Conservation (phyloP, 2,113 vertebrate species). For the Choloepus hoffmanni region DNA sequence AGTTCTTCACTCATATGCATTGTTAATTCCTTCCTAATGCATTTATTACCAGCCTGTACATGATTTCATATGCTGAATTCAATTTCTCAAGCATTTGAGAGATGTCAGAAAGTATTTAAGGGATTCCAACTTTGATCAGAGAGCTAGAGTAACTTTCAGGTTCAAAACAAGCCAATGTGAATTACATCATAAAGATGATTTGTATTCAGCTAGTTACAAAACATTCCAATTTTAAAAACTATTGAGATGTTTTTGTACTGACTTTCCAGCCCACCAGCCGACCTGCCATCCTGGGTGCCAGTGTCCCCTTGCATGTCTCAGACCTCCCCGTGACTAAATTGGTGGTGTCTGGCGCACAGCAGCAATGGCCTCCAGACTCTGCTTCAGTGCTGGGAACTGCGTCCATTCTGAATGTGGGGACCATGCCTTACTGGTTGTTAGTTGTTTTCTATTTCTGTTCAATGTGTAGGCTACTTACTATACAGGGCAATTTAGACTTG, state of each 20-base stretch:
- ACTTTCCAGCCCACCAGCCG: not conserved
- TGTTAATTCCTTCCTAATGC: not conserved
- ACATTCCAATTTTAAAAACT: not conserved
- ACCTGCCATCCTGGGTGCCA: not conserved
- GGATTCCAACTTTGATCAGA: slow-evolving; percentile 13
- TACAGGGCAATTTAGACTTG: not conserved
- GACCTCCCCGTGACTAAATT: not conserved
- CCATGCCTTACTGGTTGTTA: not conserved
- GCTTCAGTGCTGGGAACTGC: not conserved
- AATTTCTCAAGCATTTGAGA: not conserved
- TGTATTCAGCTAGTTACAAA: not conserved
- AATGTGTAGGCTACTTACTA: not conserved
- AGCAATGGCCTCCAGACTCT: not conserved
- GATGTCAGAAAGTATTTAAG: not conserved
- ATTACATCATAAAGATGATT: not conserved
- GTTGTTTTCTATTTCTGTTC: not conserved
- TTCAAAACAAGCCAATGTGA: not conserved
- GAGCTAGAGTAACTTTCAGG: not conserved
- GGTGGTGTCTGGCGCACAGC: too few relatives aligned
- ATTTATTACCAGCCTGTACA: not conserved
- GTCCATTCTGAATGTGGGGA: not conserved
- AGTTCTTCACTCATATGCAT: not conserved
- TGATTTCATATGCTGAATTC: not conserved
- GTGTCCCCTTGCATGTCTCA: not conserved
- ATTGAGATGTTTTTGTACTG: not conserved